Conservation (phyloP, 2,113 vertebrate genomes). For the Chionis minor region DNA sequence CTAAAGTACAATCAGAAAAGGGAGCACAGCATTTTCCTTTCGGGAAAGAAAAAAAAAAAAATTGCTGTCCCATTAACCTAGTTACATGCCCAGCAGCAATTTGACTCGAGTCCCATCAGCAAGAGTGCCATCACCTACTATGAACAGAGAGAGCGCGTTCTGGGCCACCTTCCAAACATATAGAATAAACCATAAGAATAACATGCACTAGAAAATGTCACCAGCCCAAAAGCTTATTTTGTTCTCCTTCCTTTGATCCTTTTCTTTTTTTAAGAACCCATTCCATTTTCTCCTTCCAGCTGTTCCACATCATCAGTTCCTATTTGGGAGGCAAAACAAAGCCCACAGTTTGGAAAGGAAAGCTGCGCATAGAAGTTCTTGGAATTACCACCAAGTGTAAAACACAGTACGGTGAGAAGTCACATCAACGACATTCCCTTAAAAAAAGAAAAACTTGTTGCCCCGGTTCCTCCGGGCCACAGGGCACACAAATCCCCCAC, state of each 20-base stretch:
- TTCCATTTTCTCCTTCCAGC: neutral
- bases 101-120: slow-evolving; percentile 59
- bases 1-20: neutral
- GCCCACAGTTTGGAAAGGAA: neutral
- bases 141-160: neutral
- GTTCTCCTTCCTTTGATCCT: neutral
- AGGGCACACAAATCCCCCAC: neutral
- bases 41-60: neutral
- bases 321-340: neutral
- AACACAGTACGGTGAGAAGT: neutral
- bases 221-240: neutral
- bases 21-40: neutral
- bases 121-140: neutral
- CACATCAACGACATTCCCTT: neutral
- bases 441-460: neutral
- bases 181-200: neutral
- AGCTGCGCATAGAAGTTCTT: neutral
- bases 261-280: neutral
- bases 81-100: slow-evolving; percentile 40
- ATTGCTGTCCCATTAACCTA: slow-evolving; percentile 44
- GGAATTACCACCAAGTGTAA: neutral
- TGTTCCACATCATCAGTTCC: neutral
- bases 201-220: neutral
- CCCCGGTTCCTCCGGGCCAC: neutral
- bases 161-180: slow-evolving; percentile 7